These are phyloP conservation scores for Drosophila subsilvestris DNA, from an alignment of 2,888 invertebrate species.

Conservation along the genomic window DNA sequence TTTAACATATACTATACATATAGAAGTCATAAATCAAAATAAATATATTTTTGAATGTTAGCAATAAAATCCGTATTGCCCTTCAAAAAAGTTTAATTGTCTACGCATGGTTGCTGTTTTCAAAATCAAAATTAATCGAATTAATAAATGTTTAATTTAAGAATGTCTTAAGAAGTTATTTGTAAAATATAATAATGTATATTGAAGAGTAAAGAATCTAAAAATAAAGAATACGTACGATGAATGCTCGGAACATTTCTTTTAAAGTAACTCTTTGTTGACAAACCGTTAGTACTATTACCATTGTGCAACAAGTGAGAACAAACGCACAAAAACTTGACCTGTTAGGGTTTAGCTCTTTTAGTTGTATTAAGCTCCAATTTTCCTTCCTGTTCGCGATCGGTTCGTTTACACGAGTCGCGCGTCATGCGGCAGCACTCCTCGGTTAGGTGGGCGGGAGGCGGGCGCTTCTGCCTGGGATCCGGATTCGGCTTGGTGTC, in stretches of 20 bases:
- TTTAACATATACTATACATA: constrained; percentile 21
- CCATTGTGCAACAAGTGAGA: no score
- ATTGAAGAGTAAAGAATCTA: constrained; percentile 53
- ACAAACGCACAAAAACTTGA: no score
- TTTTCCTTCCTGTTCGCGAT: no score
- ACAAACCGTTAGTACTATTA: no score
- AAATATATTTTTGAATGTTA: constrained; percentile 21
- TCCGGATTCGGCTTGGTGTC: no score
- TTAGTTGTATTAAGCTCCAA: no score
- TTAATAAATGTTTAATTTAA: constrained; percentile 36
- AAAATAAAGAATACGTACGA: constrained; percentile 26
- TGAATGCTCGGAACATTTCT: neutral
- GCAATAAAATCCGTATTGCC: neutral
- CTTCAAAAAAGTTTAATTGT: constrained; percentile 43
- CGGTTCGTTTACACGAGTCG: no score
- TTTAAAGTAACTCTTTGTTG: neutral
- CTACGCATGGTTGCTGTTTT: constrained; percentile 75
- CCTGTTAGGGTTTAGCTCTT: no score
- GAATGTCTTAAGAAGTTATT: constrained; percentile 50
- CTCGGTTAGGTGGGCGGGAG: no score
- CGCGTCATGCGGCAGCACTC: no score
- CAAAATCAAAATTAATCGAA: constrained; percentile 18
- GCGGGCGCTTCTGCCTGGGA: no score
- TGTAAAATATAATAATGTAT: constrained; percentile 57
- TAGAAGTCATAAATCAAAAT: constrained; percentile 19